phyloP scores from a whole-genome alignment of 2,113 vertebrate genomes.

The Microtus pennsylvanicus region DNA sequence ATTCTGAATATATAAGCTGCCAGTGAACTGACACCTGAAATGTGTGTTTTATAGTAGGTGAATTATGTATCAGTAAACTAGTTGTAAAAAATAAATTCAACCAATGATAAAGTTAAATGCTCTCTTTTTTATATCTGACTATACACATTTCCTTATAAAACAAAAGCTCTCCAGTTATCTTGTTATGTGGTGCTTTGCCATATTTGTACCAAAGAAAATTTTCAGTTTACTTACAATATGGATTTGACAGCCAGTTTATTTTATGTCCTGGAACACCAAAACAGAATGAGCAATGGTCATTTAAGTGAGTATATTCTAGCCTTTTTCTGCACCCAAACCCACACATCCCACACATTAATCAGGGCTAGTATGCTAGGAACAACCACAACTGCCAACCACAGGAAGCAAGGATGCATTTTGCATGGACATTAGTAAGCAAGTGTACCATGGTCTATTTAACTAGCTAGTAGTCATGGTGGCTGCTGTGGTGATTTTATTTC shows the following conservation, averaged over 20 bases:
- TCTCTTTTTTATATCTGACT: conserved; percentile 1
- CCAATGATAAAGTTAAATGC: background rate
- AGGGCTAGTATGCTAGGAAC: conserved; percentile 10
- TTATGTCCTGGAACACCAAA: conserved; percentile 60
- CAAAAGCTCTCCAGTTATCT: background rate
- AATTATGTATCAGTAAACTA: conserved; percentile 1
- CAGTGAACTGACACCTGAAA: conserved; percentile 7
- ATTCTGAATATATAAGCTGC: background rate
- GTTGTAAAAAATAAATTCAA: background rate
- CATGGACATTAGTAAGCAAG: conserved; percentile 44
- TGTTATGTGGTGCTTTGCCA: conserved; percentile 56
- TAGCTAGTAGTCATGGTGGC: background rate
- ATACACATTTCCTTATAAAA: background rate
- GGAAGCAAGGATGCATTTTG: conserved; percentile 33
- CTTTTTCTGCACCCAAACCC: conserved; percentile 49
- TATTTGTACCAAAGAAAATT: conserved; percentile 42
- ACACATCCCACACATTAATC: conserved; percentile 61
- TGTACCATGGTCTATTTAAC: conserved; percentile 27
- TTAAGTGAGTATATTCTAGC: conserved; percentile 50
- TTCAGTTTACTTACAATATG: conserved; percentile 65
- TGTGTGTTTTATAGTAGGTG: background rate
- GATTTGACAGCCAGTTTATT: conserved; percentile 58
- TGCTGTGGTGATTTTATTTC: background rate
- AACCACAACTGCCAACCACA: background rate
- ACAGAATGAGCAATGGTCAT: conserved; percentile 45